Percentiles rank a stretch among this genome's conserved stretches.
Conservation (phyloP, 2,113 vertebrate genomes). For the Lagopus muta region DNA sequence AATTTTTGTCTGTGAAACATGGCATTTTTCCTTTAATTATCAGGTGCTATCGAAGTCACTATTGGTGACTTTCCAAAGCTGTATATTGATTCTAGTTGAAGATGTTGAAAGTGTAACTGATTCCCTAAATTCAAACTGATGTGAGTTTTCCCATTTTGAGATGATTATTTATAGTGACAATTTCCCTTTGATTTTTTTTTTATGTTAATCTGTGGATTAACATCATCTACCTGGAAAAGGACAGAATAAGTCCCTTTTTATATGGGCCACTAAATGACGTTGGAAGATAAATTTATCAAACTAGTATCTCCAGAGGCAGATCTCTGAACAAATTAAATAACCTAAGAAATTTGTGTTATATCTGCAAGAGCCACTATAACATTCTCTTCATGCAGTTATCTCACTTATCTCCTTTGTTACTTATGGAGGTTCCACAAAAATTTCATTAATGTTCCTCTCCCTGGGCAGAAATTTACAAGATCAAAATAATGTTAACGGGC, state of each 20-base stretch:
- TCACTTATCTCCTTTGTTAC: not conserved
- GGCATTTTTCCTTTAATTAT: not conserved
- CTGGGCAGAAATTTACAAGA: not conserved
- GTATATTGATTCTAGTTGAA: not conserved
- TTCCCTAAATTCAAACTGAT: not conserved
- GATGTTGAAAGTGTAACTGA: not conserved
- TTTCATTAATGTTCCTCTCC: not conserved
- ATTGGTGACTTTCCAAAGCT: not conserved
- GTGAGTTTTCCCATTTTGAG: not conserved
- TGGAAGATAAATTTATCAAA: not conserved
- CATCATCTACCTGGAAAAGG: not conserved
- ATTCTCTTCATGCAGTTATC: not conserved
- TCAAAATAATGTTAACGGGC: not conserved
- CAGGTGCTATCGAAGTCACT: not conserved
- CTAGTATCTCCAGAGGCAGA: not conserved
- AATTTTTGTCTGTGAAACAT: not conserved
- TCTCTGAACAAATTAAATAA: not conserved
- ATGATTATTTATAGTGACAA: not conserved
- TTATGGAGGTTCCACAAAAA: not conserved
- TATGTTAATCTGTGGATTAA: not conserved
- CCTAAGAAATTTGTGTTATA: not conserved
- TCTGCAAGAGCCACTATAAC: not conserved
- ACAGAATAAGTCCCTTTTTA: not conserved
- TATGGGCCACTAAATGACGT: rapidly evolving
- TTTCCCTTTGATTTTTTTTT: not conserved